Base-by-base conservation (phyloP, 2,113 vertebrate species). In the Cinclus mexicanus region DNA sequence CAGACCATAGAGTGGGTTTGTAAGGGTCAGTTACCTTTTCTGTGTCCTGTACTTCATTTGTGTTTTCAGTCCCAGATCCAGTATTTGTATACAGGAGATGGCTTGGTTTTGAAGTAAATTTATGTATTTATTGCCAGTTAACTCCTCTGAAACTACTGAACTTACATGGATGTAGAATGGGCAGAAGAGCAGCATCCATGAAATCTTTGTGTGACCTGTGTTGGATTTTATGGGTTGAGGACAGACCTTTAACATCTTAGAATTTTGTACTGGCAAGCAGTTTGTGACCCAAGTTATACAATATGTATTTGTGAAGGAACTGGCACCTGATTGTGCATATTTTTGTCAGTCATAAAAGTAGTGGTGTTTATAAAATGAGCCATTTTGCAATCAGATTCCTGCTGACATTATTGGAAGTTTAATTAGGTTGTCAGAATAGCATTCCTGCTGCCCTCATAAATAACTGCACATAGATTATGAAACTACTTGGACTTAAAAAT, bases 331-430 rank as follows among this genome's bases (percentile, higher is more conserved):
- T 86, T 2, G 2, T 64, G 85, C 77, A 59, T 93, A 92, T 94
- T 93, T 94, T 90, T 87, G 56, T 92, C 86, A 92, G 86, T 94
- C 79, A 50, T 96, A 93, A 92, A 94, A 86, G 88, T 71, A 84
- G 88, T n/a, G 68, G 89, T 93, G 88, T 95, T 92, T 94, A 93
- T 91, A 90, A 93, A 95, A 93, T 90, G 90, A 97, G 88, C 92
- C 52, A 64, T 95, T 96, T 95, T 87, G 92, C 90, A 94, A 81
- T 95, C 92, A 78, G 82, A 86, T 96, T 90, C 94, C 88, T 94
- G 90, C 92, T 96, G 84, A 85, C 87, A 83, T 95, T 95, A 95
- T 85, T 96, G 94, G 91, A 94, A 93, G 90, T 93, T 91, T 95
- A 95, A 91, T 96, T 95, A 93, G 57, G 50, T 63, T 94, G 87